A percentile compares a stretch with the other conserved stretches of the same genome.
These are phyloP conservation scores for Arge pagana DNA, from an alignment of 2,888 invertebrate genomes.

Conservation along the genomic window DNA sequence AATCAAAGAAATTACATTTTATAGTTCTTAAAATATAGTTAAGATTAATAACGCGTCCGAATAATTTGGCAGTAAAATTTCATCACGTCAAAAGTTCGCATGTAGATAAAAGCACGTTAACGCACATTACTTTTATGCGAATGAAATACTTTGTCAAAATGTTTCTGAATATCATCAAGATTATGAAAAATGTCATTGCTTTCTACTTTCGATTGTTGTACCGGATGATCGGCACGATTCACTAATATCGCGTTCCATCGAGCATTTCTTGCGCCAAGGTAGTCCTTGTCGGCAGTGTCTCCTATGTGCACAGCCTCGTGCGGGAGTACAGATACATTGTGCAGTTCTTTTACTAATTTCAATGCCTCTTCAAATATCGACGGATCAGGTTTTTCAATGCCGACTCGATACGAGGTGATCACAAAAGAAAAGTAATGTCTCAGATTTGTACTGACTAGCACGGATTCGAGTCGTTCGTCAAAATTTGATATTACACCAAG, in stretches of 20 bases:
- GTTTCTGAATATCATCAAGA: conserved; percentile 40
- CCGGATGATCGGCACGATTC: conserved; percentile 31
- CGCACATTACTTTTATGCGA: too few relatives aligned
- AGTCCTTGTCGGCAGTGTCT: conserved; percentile 77
- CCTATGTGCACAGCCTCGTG: conserved; percentile 81
- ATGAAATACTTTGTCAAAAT: conserved; percentile 33
- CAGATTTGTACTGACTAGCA: conserved; percentile 71
- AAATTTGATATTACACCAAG: conserved; percentile 88
- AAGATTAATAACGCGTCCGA: too few relatives aligned
- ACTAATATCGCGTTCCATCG: conserved; percentile 75
- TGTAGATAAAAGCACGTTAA: too few relatives aligned
- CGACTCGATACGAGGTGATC: conserved; percentile 75
- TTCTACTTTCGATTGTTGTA: conserved; percentile 28
- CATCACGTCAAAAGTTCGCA: too few relatives aligned
- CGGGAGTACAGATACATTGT: conserved; percentile 49
- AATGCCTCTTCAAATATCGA: conserved; percentile 73
- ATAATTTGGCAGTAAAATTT: too few relatives aligned
- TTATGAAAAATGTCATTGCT: conserved; percentile 35
- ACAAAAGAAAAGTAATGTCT: conserved; percentile 78
- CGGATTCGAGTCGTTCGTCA: conserved; percentile 76
- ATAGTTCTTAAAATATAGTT: too few relatives aligned
- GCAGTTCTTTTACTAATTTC: conserved; percentile 51
- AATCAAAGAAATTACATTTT: too few relatives aligned
- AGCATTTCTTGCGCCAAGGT: conserved; percentile 72
- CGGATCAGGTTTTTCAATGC: conserved; percentile 75